Evolutionary conservation across 35 echinoderm and acorn worm species (phyloP).

Genomic region (Heliocidaris erythrogramma): DNA sequence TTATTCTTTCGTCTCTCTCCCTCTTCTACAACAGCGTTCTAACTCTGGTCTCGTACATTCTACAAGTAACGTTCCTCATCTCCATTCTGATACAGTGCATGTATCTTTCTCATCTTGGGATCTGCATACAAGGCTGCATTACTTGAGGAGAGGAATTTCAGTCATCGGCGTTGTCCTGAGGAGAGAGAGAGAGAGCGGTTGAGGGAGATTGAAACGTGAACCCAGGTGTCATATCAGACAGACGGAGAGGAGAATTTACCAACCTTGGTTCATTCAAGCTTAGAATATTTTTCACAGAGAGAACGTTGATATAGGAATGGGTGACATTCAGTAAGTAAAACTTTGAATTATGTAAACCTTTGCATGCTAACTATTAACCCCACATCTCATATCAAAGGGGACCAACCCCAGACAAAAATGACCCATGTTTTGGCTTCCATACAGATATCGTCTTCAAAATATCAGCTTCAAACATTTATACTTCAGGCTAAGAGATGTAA

Average conservation of each 20-base stretch:
- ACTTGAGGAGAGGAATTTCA: neutral
- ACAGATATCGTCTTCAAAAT: too few relatives aligned
- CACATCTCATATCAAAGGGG: too few relatives aligned
- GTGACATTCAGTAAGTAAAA: neutral
- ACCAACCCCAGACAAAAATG: too few relatives aligned
- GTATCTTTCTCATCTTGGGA: neutral
- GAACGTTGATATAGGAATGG: neutral
- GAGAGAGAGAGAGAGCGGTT: neutral
- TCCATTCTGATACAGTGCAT: neutral
- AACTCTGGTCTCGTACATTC: neutral
- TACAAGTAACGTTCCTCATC: neutral
- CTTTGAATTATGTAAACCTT: neutral
- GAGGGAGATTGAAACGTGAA: neutral
- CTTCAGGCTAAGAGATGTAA: too few relatives aligned
- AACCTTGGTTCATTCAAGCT: neutral
- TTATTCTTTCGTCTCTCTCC: neutral
- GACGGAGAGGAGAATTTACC: neutral
- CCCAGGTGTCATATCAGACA: neutral
- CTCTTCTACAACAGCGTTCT: neutral
- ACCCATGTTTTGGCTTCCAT: too few relatives aligned
- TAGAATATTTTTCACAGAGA: neutral
- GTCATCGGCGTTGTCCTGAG: neutral
- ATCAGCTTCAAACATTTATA: too few relatives aligned
- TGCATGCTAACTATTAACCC: neutral
- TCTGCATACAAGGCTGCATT: neutral